Evolutionary conservation across 2,797 vertebrate species (phyloP), one percentile per base, ranked within the genome.

Genomic region (Pipistrellus kuhlii): DNA sequence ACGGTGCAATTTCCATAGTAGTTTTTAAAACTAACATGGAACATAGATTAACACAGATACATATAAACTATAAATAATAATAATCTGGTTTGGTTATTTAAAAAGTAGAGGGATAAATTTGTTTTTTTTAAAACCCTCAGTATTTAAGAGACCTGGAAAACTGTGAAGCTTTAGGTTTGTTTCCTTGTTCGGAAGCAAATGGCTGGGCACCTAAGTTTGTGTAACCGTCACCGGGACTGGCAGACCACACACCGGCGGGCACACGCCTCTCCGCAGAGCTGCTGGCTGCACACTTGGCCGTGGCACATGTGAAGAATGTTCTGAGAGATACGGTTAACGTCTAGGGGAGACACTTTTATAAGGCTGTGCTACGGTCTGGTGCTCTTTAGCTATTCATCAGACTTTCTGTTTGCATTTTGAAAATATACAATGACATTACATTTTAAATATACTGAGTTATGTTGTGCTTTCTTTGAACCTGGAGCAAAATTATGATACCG

Each of bases 361-460:
- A 96, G 96, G 96, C 66, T 95, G 92, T 92, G 96, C 76, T 96
- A 96, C 73, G 97, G 95, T 96, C 96, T 95, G 88, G 85, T 93
- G 91, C 82, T 81, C 93, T 78, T 71, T 35, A 94, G 91, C 85
- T 88, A 97, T 95, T 76, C 87, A 80, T 97, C 95, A 96, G 71
- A 66, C 80, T 88, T 85, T 90, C 91, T 93, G 95, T 97, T 97
- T 97, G 95, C 96, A 84, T 96, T 97, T 92, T 93, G 85, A 94
- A 97, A 97, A 97, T 97, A 97, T 95, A 97, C 96, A 97, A 59
- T 88, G 92, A 62, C 91, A 76, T 93, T 94, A 53, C 80, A 41
- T 92, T 95, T 97, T 92, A 95, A 97, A 97, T 95, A 94, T 72
- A 88, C 85, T 66, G 53, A 68, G 23, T 90, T 88, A 90, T 32